phyloP scores from a whole-genome alignment of 2,888 invertebrate species.

The Ennomos fuscantarius region DNA sequence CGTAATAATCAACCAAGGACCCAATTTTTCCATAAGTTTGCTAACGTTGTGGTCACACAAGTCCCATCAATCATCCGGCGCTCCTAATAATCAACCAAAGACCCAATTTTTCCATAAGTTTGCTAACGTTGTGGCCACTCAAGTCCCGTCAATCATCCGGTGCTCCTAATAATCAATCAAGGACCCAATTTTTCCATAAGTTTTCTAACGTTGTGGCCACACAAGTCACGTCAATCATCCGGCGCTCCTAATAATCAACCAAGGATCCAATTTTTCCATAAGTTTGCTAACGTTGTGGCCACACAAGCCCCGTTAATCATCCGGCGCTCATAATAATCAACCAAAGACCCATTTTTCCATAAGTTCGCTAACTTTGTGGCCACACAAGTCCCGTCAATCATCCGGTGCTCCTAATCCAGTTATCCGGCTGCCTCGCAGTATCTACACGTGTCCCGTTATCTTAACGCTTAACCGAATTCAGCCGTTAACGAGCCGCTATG shows the following conservation, averaged over 20 bases:
- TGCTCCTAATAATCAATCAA: conserved; percentile 49
- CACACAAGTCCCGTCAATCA: conserved; percentile 40
- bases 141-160: conserved; percentile 40
- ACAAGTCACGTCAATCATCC: conserved; percentile 39
- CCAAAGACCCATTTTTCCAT: too few relatives aligned
- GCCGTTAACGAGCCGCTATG: conserved; percentile 38
- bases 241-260: conserved; percentile 47
- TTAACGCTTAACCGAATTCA: conserved; percentile 37
- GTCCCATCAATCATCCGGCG: conserved; percentile 40
- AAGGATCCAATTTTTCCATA: conserved; percentile 43
- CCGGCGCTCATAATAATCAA: too few relatives aligned
- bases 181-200: too few relatives aligned
- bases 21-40: too few relatives aligned
- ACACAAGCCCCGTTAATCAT: conserved; percentile 41
- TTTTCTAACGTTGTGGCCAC: conserved; percentile 26
- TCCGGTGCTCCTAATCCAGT: conserved; percentile 45
- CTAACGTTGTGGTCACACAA: conserved; percentile 29
- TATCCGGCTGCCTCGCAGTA: conserved; percentile 41
- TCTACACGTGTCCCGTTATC: conserved; percentile 42
- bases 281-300: too few relatives aligned
- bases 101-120: too few relatives aligned
- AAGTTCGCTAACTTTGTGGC: conserved; percentile 23
- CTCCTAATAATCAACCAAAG: too few relatives aligned
- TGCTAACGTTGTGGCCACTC: conserved; percentile 30
- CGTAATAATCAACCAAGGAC: too few relatives aligned